Conservation (phyloP, 64 coral and sea anemone genomes). For the Pachyseris speciosa region DNA sequence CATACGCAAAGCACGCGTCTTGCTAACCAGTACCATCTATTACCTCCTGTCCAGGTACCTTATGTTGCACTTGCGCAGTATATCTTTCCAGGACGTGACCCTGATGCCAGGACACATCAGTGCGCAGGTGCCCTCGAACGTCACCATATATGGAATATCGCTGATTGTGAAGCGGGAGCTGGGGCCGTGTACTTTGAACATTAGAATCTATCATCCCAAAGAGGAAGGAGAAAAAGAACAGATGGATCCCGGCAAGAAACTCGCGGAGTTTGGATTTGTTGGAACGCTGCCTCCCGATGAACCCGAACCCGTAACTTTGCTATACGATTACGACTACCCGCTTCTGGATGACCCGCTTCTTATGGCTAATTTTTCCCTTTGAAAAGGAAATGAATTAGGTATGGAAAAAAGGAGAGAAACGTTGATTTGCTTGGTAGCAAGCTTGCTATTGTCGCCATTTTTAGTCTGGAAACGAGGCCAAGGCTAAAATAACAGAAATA, state of each 20-base stretch:
- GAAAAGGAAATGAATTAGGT: background rate
- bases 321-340: slow-evolving; percentile 89
- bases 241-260: slow-evolving; percentile 48
- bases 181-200: slow-evolving; percentile 31
- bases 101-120: slow-evolving; percentile 16
- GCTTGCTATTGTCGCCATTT: too few species aligned
- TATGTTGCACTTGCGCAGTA: slow-evolving; percentile 14
- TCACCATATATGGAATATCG: slow-evolving; percentile 67
- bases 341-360: slow-evolving; percentile 71
- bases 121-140: slow-evolving; percentile 35
- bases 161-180: slow-evolving; percentile 45
- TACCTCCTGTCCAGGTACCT: background rate
- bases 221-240: slow-evolving; percentile 23
- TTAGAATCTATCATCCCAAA: slow-evolving; percentile 29
- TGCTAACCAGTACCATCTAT: background rate
- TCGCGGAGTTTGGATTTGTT: slow-evolving; percentile 67
- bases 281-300: slow-evolving; percentile 42
- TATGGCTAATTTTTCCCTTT: slow-evolving; percentile 55
- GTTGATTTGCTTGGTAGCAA: too few species aligned
- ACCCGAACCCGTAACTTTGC: slow-evolving; percentile 34
- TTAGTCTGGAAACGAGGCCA: too few species aligned
- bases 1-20: too few species aligned
- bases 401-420: too few species aligned
- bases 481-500: too few species aligned
- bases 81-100: background rate